Conservation (phyloP, 2,888 invertebrate genomes). For the Agrotis puta region DNA sequence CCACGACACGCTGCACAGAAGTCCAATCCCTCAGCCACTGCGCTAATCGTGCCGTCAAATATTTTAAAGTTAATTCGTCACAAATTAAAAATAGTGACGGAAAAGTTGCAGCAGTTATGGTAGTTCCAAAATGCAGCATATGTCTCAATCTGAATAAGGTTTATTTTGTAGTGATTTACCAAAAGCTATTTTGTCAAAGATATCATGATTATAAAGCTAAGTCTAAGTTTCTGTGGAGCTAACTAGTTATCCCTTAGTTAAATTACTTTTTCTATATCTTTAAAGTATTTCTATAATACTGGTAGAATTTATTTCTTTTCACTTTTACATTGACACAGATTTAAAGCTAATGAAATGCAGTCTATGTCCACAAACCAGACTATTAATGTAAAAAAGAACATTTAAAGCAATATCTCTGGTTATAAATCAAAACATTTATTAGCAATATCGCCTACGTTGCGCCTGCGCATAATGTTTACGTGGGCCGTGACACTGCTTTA, state of each 20-base stretch:
- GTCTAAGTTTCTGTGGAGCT: too few species aligned
- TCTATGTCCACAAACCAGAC: constrained; percentile 33
- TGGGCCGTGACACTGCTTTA: constrained; percentile 58
- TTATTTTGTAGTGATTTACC: too few species aligned
- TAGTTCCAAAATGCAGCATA: neutral
- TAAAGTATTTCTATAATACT: too few species aligned
- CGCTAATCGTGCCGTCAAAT: too few species aligned
- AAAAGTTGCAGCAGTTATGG: neutral
- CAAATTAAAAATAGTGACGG: too few species aligned
- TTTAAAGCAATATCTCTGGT: constrained; percentile 58
- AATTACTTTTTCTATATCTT: too few species aligned
- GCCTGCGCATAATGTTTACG: constrained; percentile 56
- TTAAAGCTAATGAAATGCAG: constrained; percentile 42
- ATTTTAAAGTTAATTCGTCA: too few species aligned
- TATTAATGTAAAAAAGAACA: constrained; percentile 53
- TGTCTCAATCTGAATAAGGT: too few species aligned
- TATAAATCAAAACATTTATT: constrained; percentile 69
- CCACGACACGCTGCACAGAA: too few species aligned
- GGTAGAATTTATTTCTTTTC: neutral
- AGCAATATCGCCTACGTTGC: constrained; percentile 69
- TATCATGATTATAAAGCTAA: too few species aligned
- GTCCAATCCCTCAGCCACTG: too few species aligned
- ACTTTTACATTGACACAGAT: constrained; percentile 6
- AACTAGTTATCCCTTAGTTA: neutral
- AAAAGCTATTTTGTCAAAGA: too few species aligned